phyloP scores from a whole-genome alignment of 2,888 invertebrate genomes.

The Eupithecia tripunctaria region DNA sequence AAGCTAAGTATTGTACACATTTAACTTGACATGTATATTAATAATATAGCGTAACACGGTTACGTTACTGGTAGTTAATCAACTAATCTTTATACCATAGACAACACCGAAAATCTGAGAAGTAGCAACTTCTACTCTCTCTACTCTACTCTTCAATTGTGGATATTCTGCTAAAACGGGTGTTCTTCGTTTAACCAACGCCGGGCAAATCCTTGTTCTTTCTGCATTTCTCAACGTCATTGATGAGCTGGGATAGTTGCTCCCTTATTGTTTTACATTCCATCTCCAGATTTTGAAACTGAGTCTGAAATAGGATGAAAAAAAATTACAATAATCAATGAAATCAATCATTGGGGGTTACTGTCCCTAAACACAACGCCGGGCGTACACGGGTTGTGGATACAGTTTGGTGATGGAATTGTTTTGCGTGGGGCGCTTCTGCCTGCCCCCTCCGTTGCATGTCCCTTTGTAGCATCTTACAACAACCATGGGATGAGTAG shows the following conservation, averaged over 20 bases:
- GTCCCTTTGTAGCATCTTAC: too few species aligned
- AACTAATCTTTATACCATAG: not conserved
- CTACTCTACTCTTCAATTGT: not conserved
- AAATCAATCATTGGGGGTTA: too few species aligned
- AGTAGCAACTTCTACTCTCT: not conserved
- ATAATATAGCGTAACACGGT: not conserved
- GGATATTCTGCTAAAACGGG: not conserved
- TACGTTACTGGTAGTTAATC: not conserved
- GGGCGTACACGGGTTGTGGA: too few species aligned
- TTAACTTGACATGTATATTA: not conserved
- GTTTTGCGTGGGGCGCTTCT: too few species aligned
- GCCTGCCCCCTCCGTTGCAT: too few species aligned
- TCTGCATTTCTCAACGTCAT: constrained; percentile 49
- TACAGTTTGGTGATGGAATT: too few species aligned
- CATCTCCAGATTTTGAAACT: constrained; percentile 73
- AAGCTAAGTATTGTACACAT: too few species aligned
- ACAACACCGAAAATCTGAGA: not conserved
- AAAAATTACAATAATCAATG: not conserved
- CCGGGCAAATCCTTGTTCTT: not conserved
- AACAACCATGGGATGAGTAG: too few species aligned
- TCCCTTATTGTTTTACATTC: constrained; percentile 70
- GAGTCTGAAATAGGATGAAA: constrained; percentile 63
- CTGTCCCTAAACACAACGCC: too few species aligned
- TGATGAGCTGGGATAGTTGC: constrained; percentile 46
- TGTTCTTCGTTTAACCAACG: constrained; percentile 4